Evolutionary conservation across 1,140 invertebrate species (phyloP).

Genomic region (Cydia strobilella): DNA sequence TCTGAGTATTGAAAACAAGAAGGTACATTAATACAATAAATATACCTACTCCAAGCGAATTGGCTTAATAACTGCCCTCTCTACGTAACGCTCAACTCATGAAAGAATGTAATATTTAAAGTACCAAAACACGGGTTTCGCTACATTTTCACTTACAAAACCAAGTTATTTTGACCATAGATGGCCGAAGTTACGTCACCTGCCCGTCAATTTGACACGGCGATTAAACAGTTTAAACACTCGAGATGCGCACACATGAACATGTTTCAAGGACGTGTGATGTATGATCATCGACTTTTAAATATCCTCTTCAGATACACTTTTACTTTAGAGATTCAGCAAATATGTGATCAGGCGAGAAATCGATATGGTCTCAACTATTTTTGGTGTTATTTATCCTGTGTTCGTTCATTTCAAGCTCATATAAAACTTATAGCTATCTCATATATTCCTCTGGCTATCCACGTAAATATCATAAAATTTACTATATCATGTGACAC

Average conservation of each 20-base stretch:
- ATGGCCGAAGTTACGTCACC: slow-evolving; percentile 22
- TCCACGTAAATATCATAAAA: no score
- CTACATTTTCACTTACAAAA: slow-evolving; percentile 19
- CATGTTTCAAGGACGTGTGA: slow-evolving; percentile 26
- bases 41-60: no score
- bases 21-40: no score
- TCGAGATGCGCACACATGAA: slow-evolving; percentile 1
- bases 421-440: no score
- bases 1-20: no score
- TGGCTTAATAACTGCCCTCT: no score
- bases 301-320: slow-evolving; percentile 22
- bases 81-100: no score
- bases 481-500: no score
- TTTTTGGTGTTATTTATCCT: not conserved
- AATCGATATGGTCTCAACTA: not conserved
- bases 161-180: slow-evolving; percentile 7
- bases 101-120: not conserved
- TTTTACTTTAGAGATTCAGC: slow-evolving; percentile 26
- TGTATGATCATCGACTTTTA: slow-evolving; percentile 30
- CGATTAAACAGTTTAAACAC: slow-evolving; percentile 21
- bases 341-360: not conserved
- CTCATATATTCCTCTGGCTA: no score
- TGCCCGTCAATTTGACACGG: slow-evolving; percentile 22
- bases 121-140: not conserved
- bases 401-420: no score